Percentiles rank a stretch among this genome's conserved stretches.
phyloP scores from a whole-genome alignment of 2,888 invertebrate species.

The Lottia scabra region DNA sequence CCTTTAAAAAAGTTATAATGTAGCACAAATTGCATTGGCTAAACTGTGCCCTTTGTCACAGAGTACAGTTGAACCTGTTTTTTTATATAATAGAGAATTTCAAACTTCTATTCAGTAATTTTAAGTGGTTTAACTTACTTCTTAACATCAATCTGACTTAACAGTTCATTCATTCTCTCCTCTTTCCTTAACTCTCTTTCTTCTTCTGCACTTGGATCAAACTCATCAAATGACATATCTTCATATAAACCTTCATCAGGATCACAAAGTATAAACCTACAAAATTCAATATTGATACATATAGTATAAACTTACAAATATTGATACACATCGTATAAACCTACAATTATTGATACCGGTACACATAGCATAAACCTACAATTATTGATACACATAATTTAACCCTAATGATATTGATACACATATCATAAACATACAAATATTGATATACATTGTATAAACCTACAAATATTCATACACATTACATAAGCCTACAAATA shows the following conservation, averaged over 20 bases:
- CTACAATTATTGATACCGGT: slow-evolving; percentile 14
- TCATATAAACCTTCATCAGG: slow-evolving; percentile 60
- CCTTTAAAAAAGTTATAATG: too few species aligned
- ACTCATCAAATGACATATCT: slow-evolving; percentile 54
- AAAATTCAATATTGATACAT: slow-evolving; percentile 13
- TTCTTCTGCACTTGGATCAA: slow-evolving; percentile 47
- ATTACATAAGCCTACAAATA: too few species aligned
- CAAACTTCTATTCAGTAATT: too few species aligned
- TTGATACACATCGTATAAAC: too few species aligned
- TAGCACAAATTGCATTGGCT: too few species aligned
- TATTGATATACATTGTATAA: too few species aligned
- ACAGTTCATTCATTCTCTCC: slow-evolving; percentile 49
- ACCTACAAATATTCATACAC: too few species aligned
- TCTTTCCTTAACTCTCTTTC: slow-evolving; percentile 45
- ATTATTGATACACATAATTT: neutral
- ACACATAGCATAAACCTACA: slow-evolving; percentile 4
- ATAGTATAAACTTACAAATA: slow-evolving; percentile 21
- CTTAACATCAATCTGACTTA: slow-evolving; percentile 66
- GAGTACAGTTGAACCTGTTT: too few species aligned
- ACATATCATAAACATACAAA: too few species aligned
- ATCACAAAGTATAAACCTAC: slow-evolving; percentile 59
- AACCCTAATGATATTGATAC: too few species aligned
- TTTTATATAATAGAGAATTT: neutral
- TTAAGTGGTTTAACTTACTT: slow-evolving; percentile 58
- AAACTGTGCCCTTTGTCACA: too few species aligned